Evolutionary conservation across 2,113 vertebrate species (phyloP).

Genomic region (Corynorhinus townsendii): DNA sequence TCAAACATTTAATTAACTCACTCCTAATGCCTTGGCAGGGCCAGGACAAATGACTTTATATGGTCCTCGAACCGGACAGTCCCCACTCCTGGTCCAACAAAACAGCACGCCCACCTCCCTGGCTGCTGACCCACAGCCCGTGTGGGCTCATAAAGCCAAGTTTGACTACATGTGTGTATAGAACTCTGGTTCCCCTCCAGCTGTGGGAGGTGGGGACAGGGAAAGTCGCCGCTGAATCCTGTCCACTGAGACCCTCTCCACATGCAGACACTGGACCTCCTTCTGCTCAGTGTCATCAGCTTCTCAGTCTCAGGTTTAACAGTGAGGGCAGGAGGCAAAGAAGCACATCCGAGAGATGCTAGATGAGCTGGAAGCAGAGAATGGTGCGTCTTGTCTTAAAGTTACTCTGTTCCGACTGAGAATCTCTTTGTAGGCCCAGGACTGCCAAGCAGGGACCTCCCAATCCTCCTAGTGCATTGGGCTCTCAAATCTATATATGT

Average conservation of each 20-base stretch:
- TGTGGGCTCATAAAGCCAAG: background rate
- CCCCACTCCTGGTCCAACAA: background rate
- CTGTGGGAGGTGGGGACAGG: too few species aligned
- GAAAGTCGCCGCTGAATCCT: background rate
- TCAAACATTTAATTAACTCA: too few species aligned
- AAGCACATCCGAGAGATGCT: background rate
- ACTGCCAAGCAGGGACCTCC: too few species aligned
- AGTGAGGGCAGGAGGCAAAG: background rate
- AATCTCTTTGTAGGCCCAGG: background rate
- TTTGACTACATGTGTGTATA: too few species aligned
- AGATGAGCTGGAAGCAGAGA: background rate
- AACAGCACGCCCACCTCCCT: accelerated
- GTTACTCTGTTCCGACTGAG: background rate
- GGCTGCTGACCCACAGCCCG: background rate
- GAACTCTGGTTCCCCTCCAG: background rate
- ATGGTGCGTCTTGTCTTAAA: too few species aligned
- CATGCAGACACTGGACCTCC: background rate
- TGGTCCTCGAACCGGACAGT: too few species aligned
- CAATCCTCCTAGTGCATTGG: accelerated
- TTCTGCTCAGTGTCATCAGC: too few species aligned
- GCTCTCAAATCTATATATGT: too few species aligned
- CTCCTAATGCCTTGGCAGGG: too few species aligned
- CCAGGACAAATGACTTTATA: too few species aligned
- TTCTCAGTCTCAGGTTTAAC: background rate
- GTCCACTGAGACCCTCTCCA: background rate